Evolutionary conservation across 2,888 invertebrate species (phyloP).

Genomic region (Aporophyla nigra): DNA sequence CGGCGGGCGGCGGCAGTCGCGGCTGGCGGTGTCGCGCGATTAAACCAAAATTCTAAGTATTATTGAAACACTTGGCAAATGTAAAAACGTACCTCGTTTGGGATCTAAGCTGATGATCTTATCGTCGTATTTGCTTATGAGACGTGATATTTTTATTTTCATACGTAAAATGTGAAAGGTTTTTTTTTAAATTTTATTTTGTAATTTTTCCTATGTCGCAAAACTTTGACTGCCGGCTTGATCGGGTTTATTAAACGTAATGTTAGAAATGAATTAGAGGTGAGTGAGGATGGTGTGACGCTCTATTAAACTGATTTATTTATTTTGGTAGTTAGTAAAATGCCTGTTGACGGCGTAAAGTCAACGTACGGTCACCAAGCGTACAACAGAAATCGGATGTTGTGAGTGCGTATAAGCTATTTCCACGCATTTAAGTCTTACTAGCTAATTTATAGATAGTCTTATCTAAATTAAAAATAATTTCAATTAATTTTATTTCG

Average conservation of each 20-base stretch:
- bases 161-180: constrained; percentile 75
- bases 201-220: constrained; percentile 54
- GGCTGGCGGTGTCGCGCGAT: constrained; percentile 67
- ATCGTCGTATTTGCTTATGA: constrained; percentile 66
- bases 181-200: constrained; percentile 63
- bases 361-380: constrained; percentile 26
- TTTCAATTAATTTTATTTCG: constrained; percentile 76
- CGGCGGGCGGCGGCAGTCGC: constrained; percentile 49
- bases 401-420: constrained; percentile 41
- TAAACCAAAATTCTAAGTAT: constrained; percentile 80
- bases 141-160: constrained; percentile 75
- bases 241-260: constrained; percentile 63
- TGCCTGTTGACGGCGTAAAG: constrained; percentile 42
- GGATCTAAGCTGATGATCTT: constrained; percentile 63
- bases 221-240: constrained; percentile 65
- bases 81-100: constrained; percentile 58
- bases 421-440: constrained; percentile 58
- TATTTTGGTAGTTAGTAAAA: constrained; percentile 48
- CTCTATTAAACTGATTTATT: constrained; percentile 58
- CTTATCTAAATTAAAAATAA: constrained; percentile 75
- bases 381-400: constrained; percentile 33
- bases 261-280: constrained; percentile 57
- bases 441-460: constrained; percentile 82
- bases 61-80: constrained; percentile 67
- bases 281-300: constrained; percentile 48